These are phyloP conservation scores for Molanna angustata DNA, from an alignment of 2,888 invertebrate genomes.

Conservation along the genomic window DNA sequence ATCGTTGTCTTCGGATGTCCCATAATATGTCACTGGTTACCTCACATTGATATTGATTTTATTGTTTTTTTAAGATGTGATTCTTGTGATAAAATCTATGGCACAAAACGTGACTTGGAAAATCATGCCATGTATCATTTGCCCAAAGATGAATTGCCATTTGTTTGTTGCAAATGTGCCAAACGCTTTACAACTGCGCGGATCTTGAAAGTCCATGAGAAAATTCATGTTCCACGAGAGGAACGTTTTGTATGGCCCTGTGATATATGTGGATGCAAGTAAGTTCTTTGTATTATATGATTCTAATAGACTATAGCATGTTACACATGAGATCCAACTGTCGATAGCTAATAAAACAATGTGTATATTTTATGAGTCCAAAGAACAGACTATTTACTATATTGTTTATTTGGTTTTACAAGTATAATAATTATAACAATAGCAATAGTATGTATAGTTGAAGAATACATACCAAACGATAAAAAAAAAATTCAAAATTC, in stretches of 20 bases:
- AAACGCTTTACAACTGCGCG: conserved; percentile 36
- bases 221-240: conserved; percentile 36
- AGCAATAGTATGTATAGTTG: too few relatives aligned
- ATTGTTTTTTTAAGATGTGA: conserved; percentile 33
- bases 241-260: conserved; percentile 36
- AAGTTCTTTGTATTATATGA: too few relatives aligned
- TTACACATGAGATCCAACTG: too few relatives aligned
- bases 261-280: conserved; percentile 34
- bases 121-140: conserved; percentile 36
- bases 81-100: conserved; percentile 36
- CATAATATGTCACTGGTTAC: too few relatives aligned
- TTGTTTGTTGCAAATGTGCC: conserved; percentile 37
- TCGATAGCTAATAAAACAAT: too few relatives aligned
- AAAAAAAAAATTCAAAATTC: too few relatives aligned
- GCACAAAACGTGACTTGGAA: conserved; percentile 33
- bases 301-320: too few relatives aligned
- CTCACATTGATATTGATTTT: not conserved
- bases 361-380: too few relatives aligned
- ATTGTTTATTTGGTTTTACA: too few relatives aligned
- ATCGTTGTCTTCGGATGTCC: not conserved
- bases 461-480: too few relatives aligned
- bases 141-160: conserved; percentile 37
- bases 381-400: too few relatives aligned
- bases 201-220: conserved; percentile 36
- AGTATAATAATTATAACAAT: too few relatives aligned